Base-by-base conservation (phyloP, 2,888 invertebrate species). In the Agrilus cyanescens region DNA sequence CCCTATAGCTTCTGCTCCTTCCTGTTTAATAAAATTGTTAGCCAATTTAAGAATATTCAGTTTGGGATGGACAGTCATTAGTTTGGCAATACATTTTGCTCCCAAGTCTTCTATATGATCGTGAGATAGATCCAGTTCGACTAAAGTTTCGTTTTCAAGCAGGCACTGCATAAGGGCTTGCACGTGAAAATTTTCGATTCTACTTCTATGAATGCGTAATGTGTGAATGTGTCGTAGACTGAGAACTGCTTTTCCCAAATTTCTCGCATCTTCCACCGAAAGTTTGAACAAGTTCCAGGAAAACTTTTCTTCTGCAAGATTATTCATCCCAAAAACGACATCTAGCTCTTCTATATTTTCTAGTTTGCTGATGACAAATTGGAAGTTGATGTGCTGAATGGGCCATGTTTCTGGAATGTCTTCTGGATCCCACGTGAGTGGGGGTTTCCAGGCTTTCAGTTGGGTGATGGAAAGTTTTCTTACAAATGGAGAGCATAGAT, bases 111-210 rank as follows among this genome's bases (percentile, higher is more conserved):
- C 73, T 38, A 81, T 74, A 51, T 73, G 70, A 57, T 80, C 81
- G 56, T 80, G 75, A 45, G 78, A 79, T 38, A 82, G 72, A 58
- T 80, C 77, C 29, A 82, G 54, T 53, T 77, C 76, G 47, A 72
- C 69, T 36, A 53, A 18, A 33, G 46, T 61, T 46, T 67, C 68
- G 48, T 71, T 69, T 47, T 71, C 72, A 14, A 72, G 60, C 14
- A 68, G 50, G 48, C 71, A 67, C 54, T 75, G 74, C 20, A 78
- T 65, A 35, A 82, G 67, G 2, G 74, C 60, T 43, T 76, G 77
- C 1, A 71, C 71, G 57, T 76, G 75, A 0, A 67, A 65, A 53
- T 75, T 75, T 54, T 76, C 74, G 34, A 81, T 58, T 50, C 71
- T 73, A 51, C 78, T 78, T 32, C 74, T 67, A 45, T 78, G 78